A percentile compares a stretch with the other conserved stretches of the same genome.
Conservation (phyloP, 2,113 vertebrate species). For the Prochilodus magdalenae region DNA sequence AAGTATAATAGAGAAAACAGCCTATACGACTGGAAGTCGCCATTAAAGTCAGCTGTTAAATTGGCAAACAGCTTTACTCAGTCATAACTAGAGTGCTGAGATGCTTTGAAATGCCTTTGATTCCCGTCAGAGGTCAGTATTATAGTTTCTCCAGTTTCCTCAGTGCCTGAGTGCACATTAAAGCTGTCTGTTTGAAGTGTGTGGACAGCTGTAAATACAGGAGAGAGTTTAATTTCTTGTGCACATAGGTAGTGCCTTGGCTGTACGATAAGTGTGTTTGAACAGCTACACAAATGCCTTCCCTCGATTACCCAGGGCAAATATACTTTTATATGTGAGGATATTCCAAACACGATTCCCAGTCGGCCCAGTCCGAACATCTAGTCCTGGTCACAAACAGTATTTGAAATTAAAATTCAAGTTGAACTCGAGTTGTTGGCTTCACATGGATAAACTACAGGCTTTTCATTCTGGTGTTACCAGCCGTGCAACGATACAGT, state of each 20-base stretch:
- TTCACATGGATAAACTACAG: not conserved
- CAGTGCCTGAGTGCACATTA: not conserved
- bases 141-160: not conserved
- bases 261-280: slow-evolving; percentile 20
- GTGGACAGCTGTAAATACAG: not conserved
- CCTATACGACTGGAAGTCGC: not conserved
- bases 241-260: not conserved
- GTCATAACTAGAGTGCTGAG: not conserved
- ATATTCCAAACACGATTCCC: not conserved
- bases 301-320: not conserved
- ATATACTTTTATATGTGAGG: not conserved
- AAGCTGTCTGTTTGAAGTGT: slow-evolving; percentile 8
- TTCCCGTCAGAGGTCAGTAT: not conserved
- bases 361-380: not conserved
- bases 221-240: not conserved
- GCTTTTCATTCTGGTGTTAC: no score
- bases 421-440: not conserved
- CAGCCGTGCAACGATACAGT: no score
- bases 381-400: not conserved
- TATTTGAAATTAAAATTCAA: not conserved
- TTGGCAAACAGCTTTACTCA: not conserved
- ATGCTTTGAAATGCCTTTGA: not conserved
- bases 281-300: not conserved
- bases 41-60: not conserved
- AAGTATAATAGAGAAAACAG: not conserved